Base-by-base conservation (phyloP, 2,113 vertebrate species). In the Heterochromis multidens region DNA sequence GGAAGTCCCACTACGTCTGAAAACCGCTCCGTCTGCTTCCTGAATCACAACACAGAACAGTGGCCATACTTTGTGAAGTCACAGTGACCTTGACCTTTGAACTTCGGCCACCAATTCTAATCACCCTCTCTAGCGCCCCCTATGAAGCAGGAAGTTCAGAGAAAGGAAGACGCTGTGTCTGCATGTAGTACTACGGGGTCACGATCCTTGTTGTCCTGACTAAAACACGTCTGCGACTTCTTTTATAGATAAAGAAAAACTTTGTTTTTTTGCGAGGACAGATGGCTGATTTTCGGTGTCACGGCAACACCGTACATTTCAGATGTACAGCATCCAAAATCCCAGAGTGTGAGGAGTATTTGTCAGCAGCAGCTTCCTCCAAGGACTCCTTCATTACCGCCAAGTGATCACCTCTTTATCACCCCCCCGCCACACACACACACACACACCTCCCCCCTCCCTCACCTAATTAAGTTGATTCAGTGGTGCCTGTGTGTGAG, bases 351-450 rank as follows among this genome's bases (percentile, higher is more conserved):
- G 67, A 29, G 23, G 43, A 72, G 67, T 5, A 79, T 87, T 89
- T 54, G 79, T 91, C 80, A 81, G 85, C 80, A 81, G 85, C 85
- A 23, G 11, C 83, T 29, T 49, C 88, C 78, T 90, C 86, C 80
- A 86, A 86, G 88, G 86, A 84, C 88, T 86, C 86, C 65, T 74
- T 74, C 43, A 31, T 49, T 19, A 54, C 46, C 17, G 4, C 70
- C 10, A 82, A 91, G 80, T 6, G 79, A 81, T 83, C 70, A 81
- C 85, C 83, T 91, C 85, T 81, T 86, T 77, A 83, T 81, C 80
- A 81, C 14, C 14, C 14, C 46, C 13, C n/a, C n/a, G n/a, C n/a
- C 52, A n/a, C n/a, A 27, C 37, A 6, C 1, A 1, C 35, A 27
- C 40, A 70, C 19, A 52, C 37, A 46, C 65, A 11, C 9, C 40